These are phyloP conservation scores for Perodicticus potto DNA, from an alignment of 2,797 vertebrate genomes.

Conservation along the genomic window DNA sequence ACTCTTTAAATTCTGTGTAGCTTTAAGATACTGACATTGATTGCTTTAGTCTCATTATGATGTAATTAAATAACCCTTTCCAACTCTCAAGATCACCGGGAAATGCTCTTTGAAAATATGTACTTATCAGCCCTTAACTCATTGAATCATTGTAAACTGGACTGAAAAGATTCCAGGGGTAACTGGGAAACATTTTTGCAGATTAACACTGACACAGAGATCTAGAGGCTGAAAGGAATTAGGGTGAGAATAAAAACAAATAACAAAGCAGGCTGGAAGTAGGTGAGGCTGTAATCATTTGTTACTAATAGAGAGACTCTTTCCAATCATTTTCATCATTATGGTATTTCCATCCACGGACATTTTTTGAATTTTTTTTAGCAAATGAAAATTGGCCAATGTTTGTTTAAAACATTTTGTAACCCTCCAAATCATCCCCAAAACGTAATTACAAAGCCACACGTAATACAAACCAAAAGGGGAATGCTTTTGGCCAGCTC, in stretches of 20 bases:
- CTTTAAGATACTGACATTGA: neutral
- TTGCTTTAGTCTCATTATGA: slow-evolving; percentile 22
- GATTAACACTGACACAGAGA: neutral
- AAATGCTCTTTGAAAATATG: slow-evolving; percentile 16
- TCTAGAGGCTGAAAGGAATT: neutral
- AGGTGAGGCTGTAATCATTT: neutral
- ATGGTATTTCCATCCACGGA: neutral
- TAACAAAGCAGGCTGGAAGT: neutral
- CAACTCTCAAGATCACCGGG: neutral
- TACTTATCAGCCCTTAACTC: neutral
- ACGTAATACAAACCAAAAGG: neutral
- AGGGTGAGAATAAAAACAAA: neutral
- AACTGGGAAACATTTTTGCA: neutral
- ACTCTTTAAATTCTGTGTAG: slow-evolving; percentile 12
- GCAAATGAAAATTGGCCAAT: neutral
- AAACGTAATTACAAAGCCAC: neutral
- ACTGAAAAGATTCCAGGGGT: neutral
- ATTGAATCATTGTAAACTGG: neutral
- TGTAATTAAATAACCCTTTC: slow-evolving; percentile 48
- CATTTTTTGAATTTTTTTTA: neutral
- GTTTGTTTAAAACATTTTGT: slow-evolving; percentile 38
- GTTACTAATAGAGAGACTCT: neutral
- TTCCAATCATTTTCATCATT: neutral
- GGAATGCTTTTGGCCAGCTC: neutral
- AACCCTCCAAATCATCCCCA: neutral